phyloP scores from a whole-genome alignment of 1,140 invertebrate genomes.

The Ridgeia piscesae region DNA sequence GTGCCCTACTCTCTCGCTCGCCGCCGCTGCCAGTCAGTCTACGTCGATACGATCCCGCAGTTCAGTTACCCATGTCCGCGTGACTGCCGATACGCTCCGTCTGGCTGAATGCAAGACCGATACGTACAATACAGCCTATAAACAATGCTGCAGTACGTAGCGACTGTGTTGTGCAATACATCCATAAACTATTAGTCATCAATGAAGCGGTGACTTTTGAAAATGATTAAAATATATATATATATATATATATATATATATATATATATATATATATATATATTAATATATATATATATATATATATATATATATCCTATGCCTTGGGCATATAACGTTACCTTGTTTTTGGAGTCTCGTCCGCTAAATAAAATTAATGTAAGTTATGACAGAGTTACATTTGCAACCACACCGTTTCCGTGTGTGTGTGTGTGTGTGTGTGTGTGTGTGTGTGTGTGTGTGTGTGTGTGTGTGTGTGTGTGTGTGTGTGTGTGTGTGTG shows the following conservation, averaged over 20 bases:
- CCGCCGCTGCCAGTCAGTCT: background rate
- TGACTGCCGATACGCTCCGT: background rate
- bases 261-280: too few relatives aligned
- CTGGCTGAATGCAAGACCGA: background rate
- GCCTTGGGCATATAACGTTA: too few relatives aligned
- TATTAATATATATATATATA: too few relatives aligned
- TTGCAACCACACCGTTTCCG: too few relatives aligned
- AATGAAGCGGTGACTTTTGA: too few relatives aligned
- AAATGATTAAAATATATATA: too few relatives aligned
- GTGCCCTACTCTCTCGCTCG: background rate
- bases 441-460: constrained; percentile 30
- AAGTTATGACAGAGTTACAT: too few relatives aligned
- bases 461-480: constrained; percentile 27
- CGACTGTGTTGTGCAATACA: background rate
- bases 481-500: constrained; percentile 26
- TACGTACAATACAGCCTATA: background rate
- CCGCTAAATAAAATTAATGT: too few relatives aligned
- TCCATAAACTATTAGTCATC: too few relatives aligned
- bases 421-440: constrained; percentile 30
- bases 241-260: too few relatives aligned
- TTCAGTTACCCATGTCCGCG: background rate
- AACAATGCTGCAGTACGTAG: background rate
- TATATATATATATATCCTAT: too few relatives aligned
- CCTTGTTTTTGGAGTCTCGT: too few relatives aligned
- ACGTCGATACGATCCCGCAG: background rate